These are phyloP conservation scores for Idaea biselata DNA, from an alignment of 2,888 invertebrate species.

Conservation along the genomic window DNA sequence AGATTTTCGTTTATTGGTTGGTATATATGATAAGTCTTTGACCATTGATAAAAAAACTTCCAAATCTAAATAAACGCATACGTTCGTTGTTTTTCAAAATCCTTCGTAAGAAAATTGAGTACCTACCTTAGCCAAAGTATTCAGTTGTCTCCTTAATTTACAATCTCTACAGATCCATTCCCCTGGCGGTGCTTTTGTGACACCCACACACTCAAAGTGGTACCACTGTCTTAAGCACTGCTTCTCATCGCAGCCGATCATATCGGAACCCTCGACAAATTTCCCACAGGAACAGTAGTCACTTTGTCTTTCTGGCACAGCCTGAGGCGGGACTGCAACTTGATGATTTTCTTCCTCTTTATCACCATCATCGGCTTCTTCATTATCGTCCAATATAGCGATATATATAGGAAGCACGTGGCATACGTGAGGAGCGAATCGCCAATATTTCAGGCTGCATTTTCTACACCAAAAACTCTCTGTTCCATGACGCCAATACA, in stretches of 20 bases:
- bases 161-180: constrained; percentile 61
- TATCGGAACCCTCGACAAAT: constrained; percentile 40
- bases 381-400: constrained; percentile 25
- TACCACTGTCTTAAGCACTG: constrained; percentile 54
- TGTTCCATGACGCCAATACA: constrained; percentile 66
- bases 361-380: constrained; percentile 18
- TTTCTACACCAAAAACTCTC: constrained; percentile 50
- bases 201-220: constrained; percentile 59
- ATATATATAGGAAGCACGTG: constrained; percentile 47
- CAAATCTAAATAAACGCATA: no score
- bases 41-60: no score
- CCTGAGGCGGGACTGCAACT: constrained; percentile 23
- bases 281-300: constrained; percentile 56
- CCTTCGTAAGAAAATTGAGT: no score
- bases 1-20: no score
- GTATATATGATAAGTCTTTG: no score
- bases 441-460: constrained; percentile 53
- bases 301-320: constrained; percentile 32
- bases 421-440: constrained; percentile 54
- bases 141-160: constrained; percentile 21
- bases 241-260: constrained; percentile 62
- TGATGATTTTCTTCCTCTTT: neutral
- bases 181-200: constrained; percentile 49
- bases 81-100: no score
- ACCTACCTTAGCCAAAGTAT: no score